Conservation (phyloP, 2,888 invertebrate genomes). For the Tetragonisca angustula region DNA sequence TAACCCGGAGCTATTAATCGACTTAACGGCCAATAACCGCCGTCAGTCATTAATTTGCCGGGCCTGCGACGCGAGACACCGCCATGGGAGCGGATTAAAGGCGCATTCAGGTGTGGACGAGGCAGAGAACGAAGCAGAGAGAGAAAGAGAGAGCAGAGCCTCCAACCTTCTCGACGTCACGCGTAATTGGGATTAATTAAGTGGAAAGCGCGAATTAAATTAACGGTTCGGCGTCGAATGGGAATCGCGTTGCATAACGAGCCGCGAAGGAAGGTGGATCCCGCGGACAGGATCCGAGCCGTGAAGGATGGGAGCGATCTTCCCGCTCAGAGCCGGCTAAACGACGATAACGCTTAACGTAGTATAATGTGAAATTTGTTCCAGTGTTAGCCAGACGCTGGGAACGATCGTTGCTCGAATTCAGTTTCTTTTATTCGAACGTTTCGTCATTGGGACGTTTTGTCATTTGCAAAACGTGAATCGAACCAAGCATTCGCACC, state of each 20-base stretch:
- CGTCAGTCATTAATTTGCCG: constrained; percentile 57
- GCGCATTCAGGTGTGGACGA: constrained; percentile 30
- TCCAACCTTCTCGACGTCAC: constrained; percentile 20
- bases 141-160: neutral
- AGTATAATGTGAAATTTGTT: constrained; percentile 45
- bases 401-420: too few relatives aligned
- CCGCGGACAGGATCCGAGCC: constrained; percentile 29
- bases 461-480: too few relatives aligned
- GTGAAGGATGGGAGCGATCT: constrained; percentile 45
- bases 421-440: too few relatives aligned
- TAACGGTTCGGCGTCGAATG: constrained; percentile 65
- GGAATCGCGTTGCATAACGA: constrained; percentile 66
- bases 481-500: too few relatives aligned
- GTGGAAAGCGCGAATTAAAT: constrained; percentile 74
- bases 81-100: constrained; percentile 54
- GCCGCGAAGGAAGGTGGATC: constrained; percentile 41
- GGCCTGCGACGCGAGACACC: constrained; percentile 18
- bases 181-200: constrained; percentile 74
- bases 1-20: constrained; percentile 58
- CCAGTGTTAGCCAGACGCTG: neutral
- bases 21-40: constrained; percentile 52
- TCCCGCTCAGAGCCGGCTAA: constrained; percentile 39
- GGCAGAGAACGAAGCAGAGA: neutral
- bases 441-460: too few relatives aligned
- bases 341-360: constrained; percentile 33